Percentiles rank a stretch among this genome's conserved stretches.
Evolutionary conservation across 2,113 vertebrate species (phyloP).

Genomic region (Campylomormyrus numenius): DNA sequence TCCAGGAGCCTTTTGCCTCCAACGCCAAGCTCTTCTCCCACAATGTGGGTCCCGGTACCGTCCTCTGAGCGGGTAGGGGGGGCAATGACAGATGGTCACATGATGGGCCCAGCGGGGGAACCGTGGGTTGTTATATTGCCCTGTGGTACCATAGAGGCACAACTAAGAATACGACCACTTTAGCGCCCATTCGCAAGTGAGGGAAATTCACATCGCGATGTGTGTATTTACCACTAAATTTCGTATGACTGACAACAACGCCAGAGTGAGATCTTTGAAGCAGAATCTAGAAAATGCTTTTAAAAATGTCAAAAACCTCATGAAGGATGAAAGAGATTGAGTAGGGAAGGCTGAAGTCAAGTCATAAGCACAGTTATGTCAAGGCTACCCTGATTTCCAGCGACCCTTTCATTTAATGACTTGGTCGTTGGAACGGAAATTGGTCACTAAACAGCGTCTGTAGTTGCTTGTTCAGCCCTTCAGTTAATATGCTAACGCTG

Average conservation of each 20-base stretch:
- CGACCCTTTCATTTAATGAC: neutral
- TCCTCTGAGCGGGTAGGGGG: neutral
- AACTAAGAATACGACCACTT: neutral
- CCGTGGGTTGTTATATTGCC: neutral
- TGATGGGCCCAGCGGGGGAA: neutral
- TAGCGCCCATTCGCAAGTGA: neutral
- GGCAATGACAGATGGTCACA: neutral
- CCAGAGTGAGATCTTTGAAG: neutral
- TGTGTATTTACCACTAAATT: neutral
- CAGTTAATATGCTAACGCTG: neutral
- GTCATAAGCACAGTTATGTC: neutral
- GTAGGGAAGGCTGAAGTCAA: neutral
- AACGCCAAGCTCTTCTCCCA: conserved; percentile 78
- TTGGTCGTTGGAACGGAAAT: neutral
- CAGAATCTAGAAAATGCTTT: neutral
- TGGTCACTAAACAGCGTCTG: neutral
- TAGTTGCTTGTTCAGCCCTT: neutral
- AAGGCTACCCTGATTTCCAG: neutral
- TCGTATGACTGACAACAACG: neutral
- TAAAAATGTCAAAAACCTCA: neutral
- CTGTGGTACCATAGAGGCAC: neutral
- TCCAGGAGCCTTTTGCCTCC: conserved; percentile 87
- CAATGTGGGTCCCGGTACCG: conserved; percentile 67
- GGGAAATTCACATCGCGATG: neutral
- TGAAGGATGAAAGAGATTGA: neutral